Conservation (phyloP, 1,140 invertebrate species). For the Bombus consobrinus region DNA sequence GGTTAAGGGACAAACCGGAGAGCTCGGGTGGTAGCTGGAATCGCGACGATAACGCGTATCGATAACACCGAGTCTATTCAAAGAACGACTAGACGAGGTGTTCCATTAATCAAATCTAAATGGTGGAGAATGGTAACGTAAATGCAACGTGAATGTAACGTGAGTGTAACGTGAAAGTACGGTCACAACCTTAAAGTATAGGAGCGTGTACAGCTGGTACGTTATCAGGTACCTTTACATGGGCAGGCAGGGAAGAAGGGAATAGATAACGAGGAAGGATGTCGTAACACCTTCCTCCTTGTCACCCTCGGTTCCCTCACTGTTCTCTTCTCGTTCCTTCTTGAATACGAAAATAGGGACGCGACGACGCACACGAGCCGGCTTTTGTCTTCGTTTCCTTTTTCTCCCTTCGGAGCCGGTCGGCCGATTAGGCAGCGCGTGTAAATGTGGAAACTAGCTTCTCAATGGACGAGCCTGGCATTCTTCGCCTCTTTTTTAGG, state of each 20-base stretch:
- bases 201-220: constrained; percentile 43
- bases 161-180: constrained; percentile 38
- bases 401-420: constrained; percentile 36
- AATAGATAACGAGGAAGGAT: constrained; percentile 68
- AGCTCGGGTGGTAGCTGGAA: not conserved
- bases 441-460: constrained; percentile 66
- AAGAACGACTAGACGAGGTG: constrained; percentile 9
- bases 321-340: not conserved
- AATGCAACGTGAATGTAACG: constrained; percentile 33
- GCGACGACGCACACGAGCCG: not conserved
- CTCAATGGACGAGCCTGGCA: constrained; percentile 55
- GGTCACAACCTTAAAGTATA: not conserved
- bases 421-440: constrained; percentile 60
- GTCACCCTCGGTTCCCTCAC: constrained; percentile 1
- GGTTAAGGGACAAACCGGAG: not conserved
- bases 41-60: constrained; percentile 23
- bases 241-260: not conserved
- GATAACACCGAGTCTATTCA: constrained; percentile 41
- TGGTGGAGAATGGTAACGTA: constrained; percentile 24
- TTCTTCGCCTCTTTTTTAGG: constrained; percentile 57
- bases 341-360: constrained; percentile 5
- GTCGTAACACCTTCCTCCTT: constrained; percentile 57
- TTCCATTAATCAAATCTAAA: constrained; percentile 54
- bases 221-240: constrained; percentile 64
- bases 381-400: constrained; percentile 41